Percentiles rank a stretch among this genome's conserved stretches.
Evolutionary conservation across 2,888 invertebrate genomes (phyloP).

Genomic region (Gibbula magus): DNA sequence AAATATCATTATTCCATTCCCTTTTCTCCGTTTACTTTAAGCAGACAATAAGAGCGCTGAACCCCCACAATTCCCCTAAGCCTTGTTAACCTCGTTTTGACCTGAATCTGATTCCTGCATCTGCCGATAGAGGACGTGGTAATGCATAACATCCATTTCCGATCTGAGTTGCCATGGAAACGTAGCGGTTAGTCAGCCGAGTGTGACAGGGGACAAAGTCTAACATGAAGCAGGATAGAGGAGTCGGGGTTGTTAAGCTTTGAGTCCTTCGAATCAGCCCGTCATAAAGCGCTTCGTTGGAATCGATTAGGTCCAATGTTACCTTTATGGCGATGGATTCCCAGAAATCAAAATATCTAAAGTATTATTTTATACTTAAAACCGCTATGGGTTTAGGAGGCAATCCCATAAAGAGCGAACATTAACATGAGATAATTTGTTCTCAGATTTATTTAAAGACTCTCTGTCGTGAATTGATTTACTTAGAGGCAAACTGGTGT

Average conservation of each 20-base stretch:
- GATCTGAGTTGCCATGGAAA: not conserved
- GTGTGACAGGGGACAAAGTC: not conserved
- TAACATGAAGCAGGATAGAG: no score
- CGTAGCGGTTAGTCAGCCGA: not conserved
- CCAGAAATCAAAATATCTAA: not conserved
- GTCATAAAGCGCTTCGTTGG: not conserved
- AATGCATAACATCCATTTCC: not conserved
- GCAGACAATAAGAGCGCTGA: not conserved
- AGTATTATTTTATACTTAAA: not conserved
- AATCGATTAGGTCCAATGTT: not conserved
- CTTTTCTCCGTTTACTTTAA: not conserved
- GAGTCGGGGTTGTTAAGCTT: not conserved
- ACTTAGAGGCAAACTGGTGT: no score
- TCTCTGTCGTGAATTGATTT: no score
- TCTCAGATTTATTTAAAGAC: no score
- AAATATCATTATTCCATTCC: no score
- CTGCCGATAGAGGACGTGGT: not conserved
- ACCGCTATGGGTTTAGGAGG: not conserved
- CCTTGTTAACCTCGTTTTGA: not conserved
- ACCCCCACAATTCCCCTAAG: not conserved
- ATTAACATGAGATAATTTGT: no score
- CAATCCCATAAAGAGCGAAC: no score
- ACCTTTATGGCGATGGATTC: not conserved
- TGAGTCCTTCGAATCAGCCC: not conserved
- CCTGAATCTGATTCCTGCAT: not conserved